phyloP scores from a whole-genome alignment of 2,113 vertebrate species.

The Guaruba guarouba region DNA sequence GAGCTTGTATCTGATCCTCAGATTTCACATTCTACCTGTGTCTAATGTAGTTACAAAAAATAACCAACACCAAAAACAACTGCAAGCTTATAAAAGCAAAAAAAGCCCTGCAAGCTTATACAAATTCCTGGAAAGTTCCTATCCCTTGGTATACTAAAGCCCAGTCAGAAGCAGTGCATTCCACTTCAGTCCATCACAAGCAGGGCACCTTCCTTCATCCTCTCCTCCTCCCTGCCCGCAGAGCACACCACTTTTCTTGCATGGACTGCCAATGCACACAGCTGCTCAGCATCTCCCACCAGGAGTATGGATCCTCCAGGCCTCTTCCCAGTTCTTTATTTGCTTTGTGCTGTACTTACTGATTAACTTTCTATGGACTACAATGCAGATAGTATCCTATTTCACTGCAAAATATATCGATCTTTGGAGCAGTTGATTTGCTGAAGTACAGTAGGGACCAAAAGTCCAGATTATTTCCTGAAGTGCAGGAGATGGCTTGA shows the following conservation, averaged over 20 bases:
- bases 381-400: not conserved
- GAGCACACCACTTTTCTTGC: not conserved
- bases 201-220: not conserved
- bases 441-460: not conserved
- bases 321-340: constrained; percentile 28
- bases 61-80: not conserved
- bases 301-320: not conserved
- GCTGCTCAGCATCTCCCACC: not conserved
- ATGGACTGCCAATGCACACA: not conserved
- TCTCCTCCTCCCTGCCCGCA: not conserved
- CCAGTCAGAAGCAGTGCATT: not conserved
- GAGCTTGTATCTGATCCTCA: not conserved
- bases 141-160: not conserved
- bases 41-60: not conserved
- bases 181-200: not conserved
- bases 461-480: not conserved
- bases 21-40: not conserved
- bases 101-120: not conserved
- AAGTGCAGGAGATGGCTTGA: not conserved
- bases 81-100: not conserved
- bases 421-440: not conserved
- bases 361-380: not conserved
- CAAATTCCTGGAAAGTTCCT: not conserved
- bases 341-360: not conserved
- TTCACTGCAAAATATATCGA: not conserved